These are phyloP conservation scores for Verasper variegatus DNA, from an alignment of 2,113 vertebrate species.

Conservation along the genomic window DNA sequence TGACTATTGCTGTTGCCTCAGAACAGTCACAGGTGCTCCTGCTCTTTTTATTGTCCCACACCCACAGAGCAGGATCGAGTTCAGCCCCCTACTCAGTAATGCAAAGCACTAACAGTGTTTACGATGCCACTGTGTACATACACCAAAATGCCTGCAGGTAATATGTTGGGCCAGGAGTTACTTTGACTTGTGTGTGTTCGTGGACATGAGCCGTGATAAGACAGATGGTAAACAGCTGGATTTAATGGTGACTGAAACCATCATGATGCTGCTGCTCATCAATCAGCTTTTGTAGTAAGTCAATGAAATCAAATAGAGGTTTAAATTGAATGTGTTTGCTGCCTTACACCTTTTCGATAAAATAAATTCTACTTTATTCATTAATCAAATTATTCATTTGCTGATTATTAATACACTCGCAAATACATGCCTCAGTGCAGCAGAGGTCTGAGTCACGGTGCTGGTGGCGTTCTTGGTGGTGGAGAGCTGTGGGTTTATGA, in stretches of 20 bases:
- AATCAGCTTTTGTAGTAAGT: no score
- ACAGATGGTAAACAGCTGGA: neutral
- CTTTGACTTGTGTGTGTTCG: no score
- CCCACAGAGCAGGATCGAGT: neutral
- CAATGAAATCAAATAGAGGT: no score
- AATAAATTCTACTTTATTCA: no score
- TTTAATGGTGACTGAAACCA: no score
- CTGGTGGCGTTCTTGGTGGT: neutral
- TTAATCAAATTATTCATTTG: no score
- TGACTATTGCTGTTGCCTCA: neutral
- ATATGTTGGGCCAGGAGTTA: neutral
- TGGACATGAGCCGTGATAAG: no score
- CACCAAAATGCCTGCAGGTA: constrained; percentile 10
- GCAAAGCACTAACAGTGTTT: constrained; percentile 40
- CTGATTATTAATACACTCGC: no score
- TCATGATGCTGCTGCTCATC: no score
- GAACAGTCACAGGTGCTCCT: neutral
- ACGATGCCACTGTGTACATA: constrained; percentile 40
- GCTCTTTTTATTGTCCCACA: constrained; percentile 58
- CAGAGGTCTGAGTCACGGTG: constrained; percentile 14
- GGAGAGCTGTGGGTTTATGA: constrained; percentile 48
- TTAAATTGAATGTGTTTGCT: no score
- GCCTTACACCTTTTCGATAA: no score
- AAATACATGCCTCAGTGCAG: neutral
- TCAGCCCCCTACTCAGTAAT: constrained; percentile 16